Evolutionary conservation across 2,888 invertebrate genomes (phyloP), one percentile per base, ranked within the genome.

Genomic region (Glaucopsyche alexis): DNA sequence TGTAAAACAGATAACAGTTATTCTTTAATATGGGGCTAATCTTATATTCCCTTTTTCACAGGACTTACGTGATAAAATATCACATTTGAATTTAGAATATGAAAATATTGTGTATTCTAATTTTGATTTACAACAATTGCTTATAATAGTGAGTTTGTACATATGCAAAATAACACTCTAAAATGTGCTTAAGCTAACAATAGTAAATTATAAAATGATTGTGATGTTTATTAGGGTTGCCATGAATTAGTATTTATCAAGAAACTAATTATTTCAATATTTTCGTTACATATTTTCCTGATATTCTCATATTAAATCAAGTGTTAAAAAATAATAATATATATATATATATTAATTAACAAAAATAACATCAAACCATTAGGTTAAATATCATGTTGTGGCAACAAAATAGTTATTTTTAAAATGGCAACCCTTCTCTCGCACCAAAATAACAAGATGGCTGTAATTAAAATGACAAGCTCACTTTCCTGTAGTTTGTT

Each of bases 401-500:
- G 29, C 13, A 60, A 60, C 29, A 38, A 7, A 29, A 5, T 9
- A 60, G 29, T 0, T 29, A 11, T 42, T 42, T 67, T 67, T 16
- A 9, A 45, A 67, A 67, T 42, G 40, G 66, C 40, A 45, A 45
- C 16, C 67, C 19, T 45, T 67, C 77, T 76, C 29, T 60, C 7
- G 60, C 60, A 60, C 60, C 80, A 79, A 82, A 82, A 85, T 82
- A 74, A 78, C 79, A 82, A 81, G 81, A 82, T 86, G 86, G 86
- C 87, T 81, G 80, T 82, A 81, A 85, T 86, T 85, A 83, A 85
- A 85, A 80, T 78, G 86, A 86, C 85, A 92, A 92, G 91, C 92
- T 92, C 91, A 86, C 87, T 84, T 91, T 89, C 91, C 91, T 92
- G 92, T 92, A 86, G 82, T 86, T 86, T 83, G 83, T 85, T 84